Evolutionary conservation across 2,888 invertebrate species (phyloP).

Genomic region (Nyleta sp.): DNA sequence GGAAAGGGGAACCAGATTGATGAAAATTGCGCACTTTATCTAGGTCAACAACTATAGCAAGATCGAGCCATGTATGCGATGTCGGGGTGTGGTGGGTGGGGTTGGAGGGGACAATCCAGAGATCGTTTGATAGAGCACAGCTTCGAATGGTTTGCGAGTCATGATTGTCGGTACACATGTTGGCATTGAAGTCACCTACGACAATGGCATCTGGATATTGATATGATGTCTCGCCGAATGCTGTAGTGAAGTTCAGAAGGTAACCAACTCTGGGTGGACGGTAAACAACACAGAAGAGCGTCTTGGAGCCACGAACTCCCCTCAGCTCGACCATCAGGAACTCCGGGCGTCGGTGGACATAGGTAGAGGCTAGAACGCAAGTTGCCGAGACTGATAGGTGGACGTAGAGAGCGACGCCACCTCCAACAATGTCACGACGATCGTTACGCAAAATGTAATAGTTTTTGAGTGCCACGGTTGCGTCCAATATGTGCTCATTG

Average conservation of each 20-base stretch:
- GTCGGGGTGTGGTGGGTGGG: conserved; percentile 7
- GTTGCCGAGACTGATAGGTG: background rate
- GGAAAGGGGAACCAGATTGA: conserved; percentile 3
- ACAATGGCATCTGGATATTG: background rate
- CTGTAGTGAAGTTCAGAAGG: background rate
- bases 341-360: background rate
- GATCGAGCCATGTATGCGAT: conserved; percentile 5
- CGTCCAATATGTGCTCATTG: conserved; percentile 2
- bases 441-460: conserved; percentile 15
- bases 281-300: background rate
- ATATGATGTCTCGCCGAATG: background rate
- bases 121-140: background rate
- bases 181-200: conserved; percentile 8
- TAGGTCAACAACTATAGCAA: background rate
- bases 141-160: background rate
- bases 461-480: background rate
- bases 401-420: conserved; percentile 9
- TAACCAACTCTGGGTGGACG: background rate
- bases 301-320: background rate
- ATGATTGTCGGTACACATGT: background rate
- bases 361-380: background rate
- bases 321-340: background rate
- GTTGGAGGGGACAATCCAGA: background rate
- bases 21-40: background rate
- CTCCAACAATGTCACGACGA: background rate